A percentile compares a stretch with the other conserved stretches of the same genome.
Evolutionary conservation across 2,888 invertebrate species (phyloP).

Genomic region (Aproaerema taeniolella): DNA sequence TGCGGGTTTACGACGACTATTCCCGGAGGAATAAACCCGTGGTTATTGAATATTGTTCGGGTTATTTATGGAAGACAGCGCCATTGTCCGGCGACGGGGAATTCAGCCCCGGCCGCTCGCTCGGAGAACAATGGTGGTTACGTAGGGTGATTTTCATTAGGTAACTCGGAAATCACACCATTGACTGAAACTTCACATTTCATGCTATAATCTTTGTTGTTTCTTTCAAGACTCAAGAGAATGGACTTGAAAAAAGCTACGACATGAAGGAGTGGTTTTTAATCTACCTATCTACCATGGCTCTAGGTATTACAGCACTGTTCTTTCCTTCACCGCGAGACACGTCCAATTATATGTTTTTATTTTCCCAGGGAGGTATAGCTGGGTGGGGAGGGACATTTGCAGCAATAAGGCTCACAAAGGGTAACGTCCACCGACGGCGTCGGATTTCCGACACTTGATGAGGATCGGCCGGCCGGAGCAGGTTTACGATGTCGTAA

Average conservation of each 20-base stretch:
- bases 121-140: conserved; percentile 24
- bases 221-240: too few species aligned
- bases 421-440: conserved; percentile 37
- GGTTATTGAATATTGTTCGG: conserved; percentile 72
- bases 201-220: too few species aligned
- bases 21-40: conserved; percentile 72
- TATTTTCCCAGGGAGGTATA: too few species aligned
- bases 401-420: conserved; percentile 20
- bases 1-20: conserved; percentile 72
- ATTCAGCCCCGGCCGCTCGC: conserved; percentile 41
- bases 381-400: not conserved
- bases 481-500: conserved; percentile 53
- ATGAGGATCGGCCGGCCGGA: conserved; percentile 37
- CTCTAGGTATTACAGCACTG: too few species aligned
- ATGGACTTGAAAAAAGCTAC: too few species aligned
- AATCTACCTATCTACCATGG: too few species aligned
- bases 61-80: conserved; percentile 72
- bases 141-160: conserved; percentile 9
- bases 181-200: too few species aligned
- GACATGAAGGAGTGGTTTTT: too few species aligned
- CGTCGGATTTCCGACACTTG: conserved; percentile 51
- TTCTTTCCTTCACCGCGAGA: too few species aligned
- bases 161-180: not conserved
- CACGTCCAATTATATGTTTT: too few species aligned
- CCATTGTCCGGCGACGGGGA: conserved; percentile 50